Percentiles rank a stretch among this genome's conserved stretches.
Evolutionary conservation across 2,113 vertebrate species (phyloP).

Genomic region (Crotophaga sulcirostris): DNA sequence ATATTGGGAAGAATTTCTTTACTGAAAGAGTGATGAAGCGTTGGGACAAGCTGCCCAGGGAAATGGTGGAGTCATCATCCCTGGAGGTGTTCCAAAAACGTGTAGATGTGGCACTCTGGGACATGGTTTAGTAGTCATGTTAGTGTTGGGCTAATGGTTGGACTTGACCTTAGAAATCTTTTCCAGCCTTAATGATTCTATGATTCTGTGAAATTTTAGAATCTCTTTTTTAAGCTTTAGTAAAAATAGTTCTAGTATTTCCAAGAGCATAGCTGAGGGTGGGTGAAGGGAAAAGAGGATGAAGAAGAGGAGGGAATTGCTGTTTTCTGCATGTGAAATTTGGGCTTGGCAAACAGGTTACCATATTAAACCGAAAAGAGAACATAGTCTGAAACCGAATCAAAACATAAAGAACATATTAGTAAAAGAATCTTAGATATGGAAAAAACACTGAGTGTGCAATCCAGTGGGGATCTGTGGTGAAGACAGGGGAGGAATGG

Average conservation of each 20-base stretch:
- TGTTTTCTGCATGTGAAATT: background rate
- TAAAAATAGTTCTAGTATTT: background rate
- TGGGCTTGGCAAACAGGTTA: background rate
- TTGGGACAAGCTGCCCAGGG: too few relatives aligned
- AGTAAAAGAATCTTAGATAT: background rate
- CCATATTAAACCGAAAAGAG: background rate
- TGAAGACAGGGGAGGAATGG: background rate
- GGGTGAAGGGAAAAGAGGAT: background rate
- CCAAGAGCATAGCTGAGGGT: background rate
- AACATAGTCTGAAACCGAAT: background rate
- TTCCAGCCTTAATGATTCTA: too few relatives aligned
- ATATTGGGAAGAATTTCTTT: too few relatives aligned
- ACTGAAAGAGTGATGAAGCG: too few relatives aligned
- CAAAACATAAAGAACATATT: background rate
- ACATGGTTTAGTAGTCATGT: too few relatives aligned
- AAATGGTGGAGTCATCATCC: too few relatives aligned
- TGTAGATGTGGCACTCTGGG: too few relatives aligned
- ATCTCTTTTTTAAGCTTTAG: background rate
- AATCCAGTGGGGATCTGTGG: background rate
- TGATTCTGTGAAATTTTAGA: background rate
- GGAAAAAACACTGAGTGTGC: background rate
- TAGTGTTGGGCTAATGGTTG: too few relatives aligned
- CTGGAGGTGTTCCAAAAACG: too few relatives aligned
- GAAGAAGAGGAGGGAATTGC: background rate
- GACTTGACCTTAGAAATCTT: too few relatives aligned